Percentiles rank a stretch among this genome's conserved stretches.
phyloP scores from a whole-genome alignment of 2,888 invertebrate species.

The Catocala fraxini region DNA sequence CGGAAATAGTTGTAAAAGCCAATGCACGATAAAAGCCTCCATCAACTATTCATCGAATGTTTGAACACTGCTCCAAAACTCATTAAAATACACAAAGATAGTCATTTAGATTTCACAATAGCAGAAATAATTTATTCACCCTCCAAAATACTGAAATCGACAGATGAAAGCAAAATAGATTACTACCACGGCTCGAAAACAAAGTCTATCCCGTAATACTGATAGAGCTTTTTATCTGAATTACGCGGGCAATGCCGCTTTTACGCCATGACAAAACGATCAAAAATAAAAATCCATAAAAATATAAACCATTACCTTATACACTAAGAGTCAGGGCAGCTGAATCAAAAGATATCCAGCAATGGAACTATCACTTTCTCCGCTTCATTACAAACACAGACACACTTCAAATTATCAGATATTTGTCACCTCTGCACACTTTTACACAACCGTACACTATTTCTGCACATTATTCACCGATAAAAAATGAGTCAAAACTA shows the following conservation, averaged over 20 bases:
- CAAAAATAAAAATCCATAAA: constrained; percentile 11
- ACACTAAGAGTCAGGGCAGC: constrained; percentile 21
- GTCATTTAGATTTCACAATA: too few relatives aligned
- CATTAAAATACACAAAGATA: too few relatives aligned
- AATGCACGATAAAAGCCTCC: too few relatives aligned
- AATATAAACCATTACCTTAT: constrained; percentile 43
- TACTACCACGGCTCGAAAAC: neutral
- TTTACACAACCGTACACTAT: constrained; percentile 61
- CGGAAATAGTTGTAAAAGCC: too few relatives aligned
- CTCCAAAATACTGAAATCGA: neutral
- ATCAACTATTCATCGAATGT: too few relatives aligned
- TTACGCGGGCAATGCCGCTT: constrained; percentile 5
- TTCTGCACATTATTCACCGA: constrained; percentile 68
- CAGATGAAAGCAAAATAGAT: neutral
- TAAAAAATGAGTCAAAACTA: constrained; percentile 43
- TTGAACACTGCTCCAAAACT: too few relatives aligned
- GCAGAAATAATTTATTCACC: neutral
- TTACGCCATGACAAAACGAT: constrained; percentile 6
- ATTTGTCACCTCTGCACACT: constrained; percentile 74
- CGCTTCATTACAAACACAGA: constrained; percentile 62
- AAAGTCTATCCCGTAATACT: neutral
- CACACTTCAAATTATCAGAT: constrained; percentile 42
- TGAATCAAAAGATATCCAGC: constrained; percentile 40
- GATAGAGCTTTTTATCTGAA: constrained; percentile 1
- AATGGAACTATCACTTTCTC: constrained; percentile 54